Base-by-base conservation (phyloP, 2,888 invertebrate genomes). In the Syrista parreyssii region DNA sequence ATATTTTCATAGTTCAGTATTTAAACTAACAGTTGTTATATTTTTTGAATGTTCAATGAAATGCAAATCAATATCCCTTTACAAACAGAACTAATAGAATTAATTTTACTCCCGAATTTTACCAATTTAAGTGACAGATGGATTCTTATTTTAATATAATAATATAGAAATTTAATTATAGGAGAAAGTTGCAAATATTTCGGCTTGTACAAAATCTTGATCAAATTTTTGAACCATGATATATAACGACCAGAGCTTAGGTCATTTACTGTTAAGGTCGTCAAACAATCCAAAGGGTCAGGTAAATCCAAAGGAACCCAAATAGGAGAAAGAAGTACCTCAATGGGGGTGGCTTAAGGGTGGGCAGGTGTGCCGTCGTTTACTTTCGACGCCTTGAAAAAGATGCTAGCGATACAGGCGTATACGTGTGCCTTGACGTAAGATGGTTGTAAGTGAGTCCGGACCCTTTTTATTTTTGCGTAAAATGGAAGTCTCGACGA, bases 291-390 rank as follows among this genome's bases (percentile, higher is more conserved):
- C 23, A 23, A 9, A 23, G 23, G 23, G 9, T 23, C 55, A 23
- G 55, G 6, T 55, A 55, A 55, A 55, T 55, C 55, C 55, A 55
- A 55, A 75, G 40, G 74, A 76, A 71, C 71, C 69, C 75, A 74
- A 73, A 75, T 71, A 76, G 76, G 68, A 73, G 71, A 15, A 68
- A 68, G 76, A 69, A 72, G 75, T 30, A 35, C 76, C 79, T 79
- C 73, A 75, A 75, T 80, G 80, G 80, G 80, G 82, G 75, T 80
- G 77, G 80, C 75, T 79, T 81, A 76, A 75, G 76, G 32, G 75
- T 75, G 80, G 77, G 83, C 82, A 81, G 83, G 81, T 84, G 84
- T 81, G 80, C 79, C 69, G 78, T 76, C 55, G 55, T 55, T 55
- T 55, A 55, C 23, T 55, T 55, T 55, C 55, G 55, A 55, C 55